A percentile compares a stretch with the other conserved stretches of the same genome.
Conservation (phyloP, 1,140 invertebrate species). For the Dinothrombium tinctorium region DNA sequence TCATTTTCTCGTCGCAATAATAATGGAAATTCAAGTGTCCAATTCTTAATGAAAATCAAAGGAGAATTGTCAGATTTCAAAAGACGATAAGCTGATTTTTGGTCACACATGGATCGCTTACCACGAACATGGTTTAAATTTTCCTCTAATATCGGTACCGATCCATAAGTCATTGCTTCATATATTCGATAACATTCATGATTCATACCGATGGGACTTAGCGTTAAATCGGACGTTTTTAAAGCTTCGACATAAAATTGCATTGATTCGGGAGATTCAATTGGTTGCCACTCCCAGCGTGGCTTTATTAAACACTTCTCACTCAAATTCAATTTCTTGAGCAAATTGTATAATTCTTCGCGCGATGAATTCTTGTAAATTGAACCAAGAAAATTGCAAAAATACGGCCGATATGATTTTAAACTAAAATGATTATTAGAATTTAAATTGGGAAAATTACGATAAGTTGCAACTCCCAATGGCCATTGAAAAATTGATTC, state of each 20-base stretch:
- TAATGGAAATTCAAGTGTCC: conserved; percentile 22
- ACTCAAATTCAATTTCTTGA: conserved; percentile 16
- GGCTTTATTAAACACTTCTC: conserved; percentile 16
- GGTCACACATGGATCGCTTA: conserved; percentile 8
- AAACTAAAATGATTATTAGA: conserved; percentile 14
- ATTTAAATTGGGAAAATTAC: conserved; percentile 24
- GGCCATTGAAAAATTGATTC: conserved; percentile 30
- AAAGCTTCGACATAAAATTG: conserved; percentile 26
- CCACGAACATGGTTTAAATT: conserved; percentile 11
- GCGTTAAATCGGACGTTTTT: conserved; percentile 27
- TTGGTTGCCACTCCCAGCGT: conserved; percentile 24
- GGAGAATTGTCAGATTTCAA: conserved; percentile 29
- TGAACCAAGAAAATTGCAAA: conserved; percentile 31
- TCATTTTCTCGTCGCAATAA: conserved; percentile 22
- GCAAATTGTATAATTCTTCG: conserved; percentile 21
- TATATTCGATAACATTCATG: conserved; percentile 33
- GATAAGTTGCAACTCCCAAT: conserved; percentile 27
- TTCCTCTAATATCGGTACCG: conserved; percentile 31
- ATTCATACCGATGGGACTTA: conserved; percentile 31
- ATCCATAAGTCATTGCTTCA: conserved; percentile 31
- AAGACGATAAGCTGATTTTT: conserved; percentile 22
- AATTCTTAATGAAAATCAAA: conserved; percentile 28
- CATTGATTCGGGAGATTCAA: conserved; percentile 24
- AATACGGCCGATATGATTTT: conserved; percentile 18
- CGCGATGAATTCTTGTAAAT: conserved; percentile 28